Evolutionary conservation across 2,113 vertebrate genomes (phyloP), one percentile per base, ranked within the genome.

Genomic region (Struthio camelus): DNA sequence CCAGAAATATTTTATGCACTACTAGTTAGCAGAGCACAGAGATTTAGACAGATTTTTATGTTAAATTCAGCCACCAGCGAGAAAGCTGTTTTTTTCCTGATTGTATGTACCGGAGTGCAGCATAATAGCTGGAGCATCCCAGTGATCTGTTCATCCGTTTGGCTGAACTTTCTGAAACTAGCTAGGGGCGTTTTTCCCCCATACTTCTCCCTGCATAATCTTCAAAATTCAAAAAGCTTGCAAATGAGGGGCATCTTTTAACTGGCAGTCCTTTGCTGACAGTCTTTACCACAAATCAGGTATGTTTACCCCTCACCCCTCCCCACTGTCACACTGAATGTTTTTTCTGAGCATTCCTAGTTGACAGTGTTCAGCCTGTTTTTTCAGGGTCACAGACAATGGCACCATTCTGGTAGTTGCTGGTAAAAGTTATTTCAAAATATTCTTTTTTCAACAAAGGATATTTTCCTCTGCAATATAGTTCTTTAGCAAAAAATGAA

Each of bases 71-170:
- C 88, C 89, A 91, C 19, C 4, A 84, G 93, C 25, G 0, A 96
- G 72, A 97, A 97, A 97, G 91, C 79, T 97, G 51, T 80, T 95
- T 90, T 95, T 96, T 42, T 2, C 23, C 72, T 95, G 92, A 91
- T 87, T 96, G 73, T 81, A 85, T 76, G 72, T 80, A 94, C 91
- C 88, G 89, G 54, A 75, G 42, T 38, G 6, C 92, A 90, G 76
- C 73, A 80, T 95, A 96, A 86, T 81, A 92, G 59, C 54, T 75
- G 84, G 54, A 56, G 17, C 36, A 88, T 95, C 86, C 65, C 46
- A 84, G 50, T 85, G 78, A 95, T 96, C 85, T 84, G 56, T 44
- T 87, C 61, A 82, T 56, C 89, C 88, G 71, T 96, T 96, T 94
- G 82, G 96, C 42, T 89, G 93, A 97, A 96, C 79, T 97, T 96